phyloP scores from a whole-genome alignment of 2,797 vertebrate genomes.

The Brotogeris chrysoptera region DNA sequence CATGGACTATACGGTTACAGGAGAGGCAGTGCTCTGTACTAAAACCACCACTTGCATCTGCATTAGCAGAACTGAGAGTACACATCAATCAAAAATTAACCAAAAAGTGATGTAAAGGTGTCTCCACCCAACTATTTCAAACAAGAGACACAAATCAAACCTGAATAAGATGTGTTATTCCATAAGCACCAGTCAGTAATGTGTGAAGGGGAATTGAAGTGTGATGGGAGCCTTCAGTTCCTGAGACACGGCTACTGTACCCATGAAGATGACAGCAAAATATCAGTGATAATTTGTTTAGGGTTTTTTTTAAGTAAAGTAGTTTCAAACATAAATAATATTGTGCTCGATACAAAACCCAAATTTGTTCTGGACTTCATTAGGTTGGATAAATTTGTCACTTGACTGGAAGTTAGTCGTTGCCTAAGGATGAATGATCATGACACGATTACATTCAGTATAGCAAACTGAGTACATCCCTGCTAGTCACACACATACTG shows the following conservation, averaged over 20 bases:
- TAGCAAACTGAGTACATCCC: not conserved
- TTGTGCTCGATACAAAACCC: not conserved
- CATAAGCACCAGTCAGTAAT: not conserved
- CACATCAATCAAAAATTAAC: not conserved
- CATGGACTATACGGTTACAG: not conserved
- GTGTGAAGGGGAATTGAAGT: accelerated
- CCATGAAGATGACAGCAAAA: not conserved
- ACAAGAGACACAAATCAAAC: not conserved
- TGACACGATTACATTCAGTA: not conserved
- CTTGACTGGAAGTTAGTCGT: not conserved
- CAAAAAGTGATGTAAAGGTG: not conserved
- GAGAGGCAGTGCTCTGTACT: not conserved
- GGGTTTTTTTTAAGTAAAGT: not conserved
- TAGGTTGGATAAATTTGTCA: not conserved
- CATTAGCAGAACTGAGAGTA: not conserved
- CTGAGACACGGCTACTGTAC: not conserved
- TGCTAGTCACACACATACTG: not conserved
- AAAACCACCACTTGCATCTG: not conserved
- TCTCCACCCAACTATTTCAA: not conserved
- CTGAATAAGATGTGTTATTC: not conserved
- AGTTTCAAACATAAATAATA: not conserved
- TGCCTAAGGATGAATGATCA: conserved; percentile 4
- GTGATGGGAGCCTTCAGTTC: not conserved
- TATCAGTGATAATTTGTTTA: not conserved
- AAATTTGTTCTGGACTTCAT: not conserved